Evolutionary conservation across 2,113 vertebrate genomes (phyloP).

Genomic region (Miniopterus natalensis): DNA sequence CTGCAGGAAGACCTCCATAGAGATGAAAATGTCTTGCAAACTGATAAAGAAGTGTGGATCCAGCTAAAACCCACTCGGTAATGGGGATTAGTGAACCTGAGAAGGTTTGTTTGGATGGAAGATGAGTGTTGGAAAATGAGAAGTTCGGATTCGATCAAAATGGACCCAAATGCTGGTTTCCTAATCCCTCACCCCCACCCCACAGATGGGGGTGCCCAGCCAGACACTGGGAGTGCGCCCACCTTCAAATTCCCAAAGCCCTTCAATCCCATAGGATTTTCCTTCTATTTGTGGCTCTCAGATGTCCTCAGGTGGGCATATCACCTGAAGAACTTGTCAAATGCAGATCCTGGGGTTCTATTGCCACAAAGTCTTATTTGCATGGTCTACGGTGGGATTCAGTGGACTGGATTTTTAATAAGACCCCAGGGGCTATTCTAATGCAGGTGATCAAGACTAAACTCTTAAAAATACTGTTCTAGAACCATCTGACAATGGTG

Average conservation of each 20-base stretch:
- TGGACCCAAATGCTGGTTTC: slow-evolving; percentile 67
- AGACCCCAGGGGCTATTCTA: neutral
- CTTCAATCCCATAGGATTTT: neutral
- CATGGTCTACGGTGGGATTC: neutral
- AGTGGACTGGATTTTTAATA: neutral
- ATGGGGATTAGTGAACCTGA: slow-evolving; percentile 85
- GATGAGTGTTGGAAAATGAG: slow-evolving; percentile 73
- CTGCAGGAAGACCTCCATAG: slow-evolving; percentile 85
- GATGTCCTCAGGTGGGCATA: neutral
- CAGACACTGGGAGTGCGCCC: fast-evolving
- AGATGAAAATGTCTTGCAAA: slow-evolving; percentile 86
- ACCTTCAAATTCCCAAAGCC: neutral
- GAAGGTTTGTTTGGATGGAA: slow-evolving; percentile 83
- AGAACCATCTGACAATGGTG: neutral
- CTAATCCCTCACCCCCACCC: fast-evolving
- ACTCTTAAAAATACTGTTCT: neutral
- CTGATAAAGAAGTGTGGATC: slow-evolving; percentile 87
- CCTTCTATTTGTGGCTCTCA: fast-evolving
- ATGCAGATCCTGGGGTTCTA: neutral
- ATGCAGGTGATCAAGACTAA: neutral
- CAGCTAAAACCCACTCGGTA: slow-evolving; percentile 86
- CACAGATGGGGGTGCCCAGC: fast-evolving
- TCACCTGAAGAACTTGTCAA: neutral
- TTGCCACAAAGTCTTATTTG: fast-evolving
- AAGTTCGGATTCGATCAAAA: slow-evolving; percentile 77